Base-by-base conservation (phyloP, 1,140 invertebrate genomes). In the Drosophila sulfurigaster region DNA sequence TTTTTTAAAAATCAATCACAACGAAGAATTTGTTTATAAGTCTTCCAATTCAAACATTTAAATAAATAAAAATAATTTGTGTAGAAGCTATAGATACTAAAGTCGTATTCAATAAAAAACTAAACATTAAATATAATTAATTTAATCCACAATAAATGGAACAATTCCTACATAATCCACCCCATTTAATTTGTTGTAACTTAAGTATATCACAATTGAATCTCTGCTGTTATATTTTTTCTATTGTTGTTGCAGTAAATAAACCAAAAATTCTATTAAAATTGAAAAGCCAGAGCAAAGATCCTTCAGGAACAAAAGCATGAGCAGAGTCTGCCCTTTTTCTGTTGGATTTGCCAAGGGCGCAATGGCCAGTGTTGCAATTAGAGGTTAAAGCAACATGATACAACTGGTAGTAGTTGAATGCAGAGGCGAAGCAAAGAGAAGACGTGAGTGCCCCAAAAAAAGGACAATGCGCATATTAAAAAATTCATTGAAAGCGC, bases 231-330 rank as follows among this genome's bases (percentile, higher is more conserved):
- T 63, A 30, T 11, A 35, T 32, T 10, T 35, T 43, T 52, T 8
- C 16, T 41, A 13, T 32, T 51, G 35, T 63, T 76, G 49, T 52
- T 63, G 57, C 62, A 69, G 79, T 63, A 80, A 82, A 82, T 82
- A 77, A 69, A 46, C 52, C 38, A 74, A 66, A 78, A 82, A 78
- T 88, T 82, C 69, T 64, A 80, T 87, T 78, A 80, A 87, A 77
- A 65, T 72, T 87, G 79, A 76, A 80, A 79, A 72, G 66, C 54
- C 25, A 75, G 52, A 71, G 69, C 59, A 67, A 66, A 71, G 72
- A 64, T 64, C 32, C 65, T 54, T 58, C 43, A 13, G 30, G 28
- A 51, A 20, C 49, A 52, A 46, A 38, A 48, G 35, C 15, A 16
- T 13, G 10, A 59, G 41, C 20, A 41, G 11, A 74, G 58, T 25